Percentiles rank a stretch among this genome's conserved stretches.
Evolutionary conservation across 2,797 vertebrate genomes (phyloP).

Genomic region (Crenuchus spilurus): DNA sequence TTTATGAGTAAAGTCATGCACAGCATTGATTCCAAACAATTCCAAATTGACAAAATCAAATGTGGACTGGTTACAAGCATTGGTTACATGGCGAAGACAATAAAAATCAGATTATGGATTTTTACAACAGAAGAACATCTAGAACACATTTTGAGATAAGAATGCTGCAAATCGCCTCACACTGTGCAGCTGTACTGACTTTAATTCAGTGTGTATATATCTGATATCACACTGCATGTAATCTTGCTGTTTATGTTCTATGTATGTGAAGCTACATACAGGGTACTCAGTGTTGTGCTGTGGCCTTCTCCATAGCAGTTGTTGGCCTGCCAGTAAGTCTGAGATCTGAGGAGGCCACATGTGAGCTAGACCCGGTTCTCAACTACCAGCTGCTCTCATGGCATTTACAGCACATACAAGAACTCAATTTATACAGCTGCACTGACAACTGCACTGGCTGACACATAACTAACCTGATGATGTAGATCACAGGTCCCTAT

Average conservation of each 20-base stretch:
- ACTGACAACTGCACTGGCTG: neutral
- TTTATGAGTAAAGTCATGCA: too few species aligned
- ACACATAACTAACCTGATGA: neutral
- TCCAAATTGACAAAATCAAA: too few species aligned
- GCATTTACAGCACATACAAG: slow-evolving; percentile 2
- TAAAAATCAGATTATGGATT: too few species aligned
- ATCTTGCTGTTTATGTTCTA: neutral
- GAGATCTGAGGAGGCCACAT: slow-evolving; percentile 26
- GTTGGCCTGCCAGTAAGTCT: slow-evolving; percentile 21
- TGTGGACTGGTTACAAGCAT: too few species aligned
- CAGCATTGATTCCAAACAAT: too few species aligned
- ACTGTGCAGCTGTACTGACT: too few species aligned
- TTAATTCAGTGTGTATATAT: neutral
- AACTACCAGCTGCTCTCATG: slow-evolving; percentile 47
- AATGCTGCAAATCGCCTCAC: too few species aligned
- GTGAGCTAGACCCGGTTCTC: slow-evolving; percentile 13
- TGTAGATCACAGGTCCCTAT: neutral
- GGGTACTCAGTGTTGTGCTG: slow-evolving; percentile 8
- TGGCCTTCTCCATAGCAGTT: slow-evolving; percentile 44
- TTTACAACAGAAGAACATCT: too few species aligned
- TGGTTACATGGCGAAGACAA: too few species aligned
- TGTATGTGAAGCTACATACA: slow-evolving; percentile 6
- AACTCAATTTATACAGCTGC: too few species aligned
- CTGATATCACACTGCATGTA: neutral
- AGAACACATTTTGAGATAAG: too few species aligned